Percentiles rank a stretch among this genome's conserved stretches.
Conservation (phyloP, 2,797 vertebrate species). For the Nannoperca obscura region DNA sequence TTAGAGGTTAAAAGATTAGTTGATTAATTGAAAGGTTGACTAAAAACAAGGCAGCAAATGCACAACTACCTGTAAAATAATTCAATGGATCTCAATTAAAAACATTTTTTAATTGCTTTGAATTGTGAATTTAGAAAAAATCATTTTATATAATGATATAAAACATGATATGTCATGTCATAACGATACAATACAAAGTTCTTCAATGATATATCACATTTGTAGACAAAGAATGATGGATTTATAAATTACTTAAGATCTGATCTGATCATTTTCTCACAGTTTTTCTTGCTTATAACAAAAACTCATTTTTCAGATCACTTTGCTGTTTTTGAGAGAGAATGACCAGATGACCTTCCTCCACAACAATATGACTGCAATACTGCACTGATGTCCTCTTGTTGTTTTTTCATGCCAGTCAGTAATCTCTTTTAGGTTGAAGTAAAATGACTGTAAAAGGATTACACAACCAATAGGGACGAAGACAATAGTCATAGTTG, state of each 20-base stretch:
- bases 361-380: conserved; percentile 32
- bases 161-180: background rate
- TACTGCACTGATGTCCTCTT: conserved; percentile 23
- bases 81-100: background rate
- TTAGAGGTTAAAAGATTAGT: background rate
- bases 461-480: conserved; percentile 57
- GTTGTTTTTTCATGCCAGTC: conserved; percentile 56
- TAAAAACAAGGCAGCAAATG: background rate
- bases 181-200: background rate
- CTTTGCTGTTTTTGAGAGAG: conserved; percentile 7
- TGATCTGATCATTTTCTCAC: background rate
- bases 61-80: background rate
- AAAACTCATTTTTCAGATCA: background rate
- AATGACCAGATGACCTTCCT: conserved; percentile 10
- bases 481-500: conserved; percentile 33
- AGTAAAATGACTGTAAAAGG: conserved; percentile 67
- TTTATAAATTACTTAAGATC: background rate
- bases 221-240: background rate
- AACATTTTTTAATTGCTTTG: background rate
- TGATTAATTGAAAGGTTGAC: background rate
- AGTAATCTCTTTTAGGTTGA: conserved; percentile 67
- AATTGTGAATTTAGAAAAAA: background rate
- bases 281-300: background rate
- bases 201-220: background rate
- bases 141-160: conserved; percentile 4